Evolutionary conservation across 2,113 vertebrate species (phyloP).

Genomic region (Chamaea fasciata): DNA sequence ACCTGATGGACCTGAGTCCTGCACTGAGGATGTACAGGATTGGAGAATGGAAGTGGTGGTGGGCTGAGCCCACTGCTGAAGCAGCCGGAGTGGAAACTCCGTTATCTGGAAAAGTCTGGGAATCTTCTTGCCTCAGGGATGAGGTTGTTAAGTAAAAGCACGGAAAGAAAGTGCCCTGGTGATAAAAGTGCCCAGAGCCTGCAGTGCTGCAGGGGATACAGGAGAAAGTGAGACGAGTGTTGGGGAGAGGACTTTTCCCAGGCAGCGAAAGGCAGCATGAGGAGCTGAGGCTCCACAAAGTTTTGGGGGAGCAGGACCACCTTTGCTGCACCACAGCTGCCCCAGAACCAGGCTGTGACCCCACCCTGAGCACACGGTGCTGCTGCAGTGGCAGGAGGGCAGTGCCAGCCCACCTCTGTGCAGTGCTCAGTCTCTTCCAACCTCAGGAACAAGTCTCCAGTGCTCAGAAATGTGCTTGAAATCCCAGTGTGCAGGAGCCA

Average conservation of each 20-base stretch:
- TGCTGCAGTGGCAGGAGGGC: background rate
- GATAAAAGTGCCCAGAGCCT: slow-evolving; percentile 53
- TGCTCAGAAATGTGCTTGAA: background rate
- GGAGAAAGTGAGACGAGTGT: background rate
- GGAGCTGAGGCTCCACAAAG: background rate
- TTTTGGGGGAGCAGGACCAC: background rate
- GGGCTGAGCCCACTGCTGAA: slow-evolving; percentile 60
- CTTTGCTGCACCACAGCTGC: background rate
- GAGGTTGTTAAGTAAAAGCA: slow-evolving; percentile 56
- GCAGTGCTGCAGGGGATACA: slow-evolving; percentile 39
- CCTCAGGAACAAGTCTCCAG: background rate
- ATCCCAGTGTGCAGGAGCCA: background rate
- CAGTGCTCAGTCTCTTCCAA: background rate
- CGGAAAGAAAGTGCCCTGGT: slow-evolving; percentile 42
- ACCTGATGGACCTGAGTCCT: slow-evolving; percentile 71
- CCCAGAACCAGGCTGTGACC: background rate
- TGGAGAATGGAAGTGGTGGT: slow-evolving; percentile 35
- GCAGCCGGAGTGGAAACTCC: slow-evolving; percentile 28
- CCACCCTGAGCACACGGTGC: background rate
- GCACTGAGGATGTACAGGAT: slow-evolving; percentile 52
- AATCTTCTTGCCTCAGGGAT: slow-evolving; percentile 55
- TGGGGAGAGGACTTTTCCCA: background rate
- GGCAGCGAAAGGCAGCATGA: background rate
- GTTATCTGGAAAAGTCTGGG: slow-evolving; percentile 63
- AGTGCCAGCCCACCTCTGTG: background rate